Conservation (phyloP, 2,888 invertebrate genomes). For the Quadriops clusia region DNA sequence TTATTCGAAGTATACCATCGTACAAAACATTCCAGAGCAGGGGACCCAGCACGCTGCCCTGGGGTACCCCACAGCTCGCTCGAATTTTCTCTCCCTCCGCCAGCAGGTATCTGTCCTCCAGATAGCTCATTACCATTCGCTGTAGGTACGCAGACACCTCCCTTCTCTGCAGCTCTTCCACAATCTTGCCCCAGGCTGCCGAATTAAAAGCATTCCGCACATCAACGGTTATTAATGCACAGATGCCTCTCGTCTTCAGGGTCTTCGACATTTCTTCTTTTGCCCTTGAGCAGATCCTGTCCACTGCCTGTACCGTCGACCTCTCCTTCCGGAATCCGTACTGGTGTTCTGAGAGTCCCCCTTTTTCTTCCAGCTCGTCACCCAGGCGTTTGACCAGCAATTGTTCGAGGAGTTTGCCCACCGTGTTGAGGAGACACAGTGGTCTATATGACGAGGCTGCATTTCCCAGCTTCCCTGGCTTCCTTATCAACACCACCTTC, state of each 20-base stretch:
- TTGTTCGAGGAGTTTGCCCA: constrained; percentile 21
- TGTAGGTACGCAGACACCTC: constrained; percentile 1
- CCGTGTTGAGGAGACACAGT: constrained; percentile 19
- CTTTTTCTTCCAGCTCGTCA: constrained; percentile 12
- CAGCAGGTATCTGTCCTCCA: not conserved
- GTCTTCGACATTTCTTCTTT: not conserved
- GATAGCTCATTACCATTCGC: not conserved
- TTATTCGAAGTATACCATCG: too few relatives aligned
- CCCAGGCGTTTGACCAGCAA: constrained; percentile 18
- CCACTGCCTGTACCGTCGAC: constrained; percentile 14
- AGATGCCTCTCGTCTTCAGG: not conserved
- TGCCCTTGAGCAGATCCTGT: too few relatives aligned
- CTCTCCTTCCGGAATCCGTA: constrained; percentile 19
- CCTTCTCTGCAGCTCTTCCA: constrained; percentile 1
- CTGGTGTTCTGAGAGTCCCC: constrained; percentile 10
- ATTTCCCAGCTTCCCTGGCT: constrained; percentile 12
- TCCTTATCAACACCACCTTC: constrained; percentile 12
- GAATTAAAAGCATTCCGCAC: constrained; percentile 3
- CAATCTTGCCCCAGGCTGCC: not conserved
- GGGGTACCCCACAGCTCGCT: constrained; percentile 1
- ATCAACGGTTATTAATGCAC: constrained; percentile 3
- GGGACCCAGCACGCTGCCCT: not conserved
- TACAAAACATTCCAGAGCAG: not conserved
- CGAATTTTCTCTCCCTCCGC: not conserved
- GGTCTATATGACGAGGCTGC: constrained; percentile 13